Evolutionary conservation across 2,888 invertebrate species (phyloP).

Genomic region (Deilephila porcellus): DNA sequence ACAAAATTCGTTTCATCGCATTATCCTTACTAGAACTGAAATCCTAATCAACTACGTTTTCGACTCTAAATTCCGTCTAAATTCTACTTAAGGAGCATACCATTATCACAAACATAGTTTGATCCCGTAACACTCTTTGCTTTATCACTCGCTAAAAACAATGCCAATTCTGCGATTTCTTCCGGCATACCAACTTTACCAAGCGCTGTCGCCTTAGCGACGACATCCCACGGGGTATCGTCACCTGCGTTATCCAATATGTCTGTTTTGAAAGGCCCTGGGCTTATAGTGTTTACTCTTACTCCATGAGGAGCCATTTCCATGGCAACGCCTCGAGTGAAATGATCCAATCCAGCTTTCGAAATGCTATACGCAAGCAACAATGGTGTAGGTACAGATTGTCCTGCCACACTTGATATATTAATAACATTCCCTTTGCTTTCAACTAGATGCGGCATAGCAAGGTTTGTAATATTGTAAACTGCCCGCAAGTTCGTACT

Average conservation of each 20-base stretch:
- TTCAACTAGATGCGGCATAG: conserved; percentile 49
- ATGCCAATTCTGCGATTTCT: conserved; percentile 3
- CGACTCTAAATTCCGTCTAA: neutral
- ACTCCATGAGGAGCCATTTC: conserved; percentile 49
- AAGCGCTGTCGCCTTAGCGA: conserved; percentile 31
- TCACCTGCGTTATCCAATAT: conserved; percentile 71
- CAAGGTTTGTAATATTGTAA: conserved; percentile 50
- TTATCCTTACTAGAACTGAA: neutral
- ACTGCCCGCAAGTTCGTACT: conserved; percentile 51
- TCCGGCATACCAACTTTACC: neutral
- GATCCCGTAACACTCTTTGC: neutral
- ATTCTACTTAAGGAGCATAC: conserved; percentile 2
- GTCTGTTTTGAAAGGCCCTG: conserved; percentile 51
- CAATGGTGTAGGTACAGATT: conserved; percentile 30
- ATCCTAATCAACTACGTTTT: neutral
- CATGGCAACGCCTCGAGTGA: conserved; percentile 90
- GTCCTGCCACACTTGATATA: conserved; percentile 52
- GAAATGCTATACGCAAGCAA: conserved; percentile 85
- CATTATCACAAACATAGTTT: neutral
- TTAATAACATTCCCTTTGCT: conserved; percentile 58
- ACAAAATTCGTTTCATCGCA: neutral
- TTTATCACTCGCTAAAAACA: conserved; percentile 8
- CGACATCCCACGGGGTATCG: conserved; percentile 75
- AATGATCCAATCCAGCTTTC: conserved; percentile 91
- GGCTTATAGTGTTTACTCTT: conserved; percentile 36